phyloP scores from a whole-genome alignment of 2,113 vertebrate genomes.

The Calyptommatus sinebrachiatus region DNA sequence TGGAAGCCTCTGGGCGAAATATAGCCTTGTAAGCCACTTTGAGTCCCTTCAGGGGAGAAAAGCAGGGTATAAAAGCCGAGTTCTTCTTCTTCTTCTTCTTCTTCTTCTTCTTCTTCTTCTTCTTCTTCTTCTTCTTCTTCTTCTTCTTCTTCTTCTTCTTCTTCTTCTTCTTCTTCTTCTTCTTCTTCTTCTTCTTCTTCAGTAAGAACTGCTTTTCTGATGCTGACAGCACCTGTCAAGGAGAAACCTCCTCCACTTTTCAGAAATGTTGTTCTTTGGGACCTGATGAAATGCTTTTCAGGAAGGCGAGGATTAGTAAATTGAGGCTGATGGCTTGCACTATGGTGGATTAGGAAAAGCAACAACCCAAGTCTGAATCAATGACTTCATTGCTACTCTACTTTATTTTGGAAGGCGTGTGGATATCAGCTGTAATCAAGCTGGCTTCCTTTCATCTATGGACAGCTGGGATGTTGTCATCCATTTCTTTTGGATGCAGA shows the following conservation, averaged over 20 bases:
- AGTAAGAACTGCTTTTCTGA: not conserved
- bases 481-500: constrained; percentile 15
- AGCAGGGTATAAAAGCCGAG: no score
- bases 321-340: not conserved
- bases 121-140: no score
- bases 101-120: no score
- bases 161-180: no score
- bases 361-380: not conserved
- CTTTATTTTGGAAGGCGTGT: not conserved
- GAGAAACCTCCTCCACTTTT: not conserved
- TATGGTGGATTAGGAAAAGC: not conserved
- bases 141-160: no score
- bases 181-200: no score
- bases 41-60: no score
- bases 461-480: constrained; percentile 28
- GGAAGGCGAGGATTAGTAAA: not conserved
- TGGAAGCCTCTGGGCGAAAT: no score
- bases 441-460: constrained; percentile 5
- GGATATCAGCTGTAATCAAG: constrained; percentile 4
- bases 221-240: not conserved
- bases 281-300: not conserved
- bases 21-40: no score
- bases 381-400: not conserved
- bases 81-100: no score
- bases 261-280: not conserved